Conservation (phyloP, 2,888 invertebrate species). For the Mycogona germanica region DNA sequence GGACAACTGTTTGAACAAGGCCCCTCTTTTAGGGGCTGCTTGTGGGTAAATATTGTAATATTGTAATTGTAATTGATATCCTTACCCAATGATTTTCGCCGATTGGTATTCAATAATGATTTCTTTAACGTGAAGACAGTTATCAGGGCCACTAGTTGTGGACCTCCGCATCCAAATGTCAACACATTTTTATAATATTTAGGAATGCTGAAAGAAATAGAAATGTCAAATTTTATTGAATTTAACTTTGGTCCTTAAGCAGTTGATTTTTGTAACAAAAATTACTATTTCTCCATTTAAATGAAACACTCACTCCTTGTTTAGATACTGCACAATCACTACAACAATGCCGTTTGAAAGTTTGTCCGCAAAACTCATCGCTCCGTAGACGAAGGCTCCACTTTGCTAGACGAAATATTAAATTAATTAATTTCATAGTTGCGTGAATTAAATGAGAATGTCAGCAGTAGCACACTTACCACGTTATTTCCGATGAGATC, state of each 20-base stretch:
- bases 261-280: no score
- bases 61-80: no score
- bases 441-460: background rate
- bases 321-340: slow-evolving; percentile 35
- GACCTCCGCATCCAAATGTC: slow-evolving; percentile 52
- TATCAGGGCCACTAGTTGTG: slow-evolving; percentile 42
- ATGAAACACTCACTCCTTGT: slow-evolving; percentile 15
- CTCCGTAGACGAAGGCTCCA: slow-evolving; percentile 42
- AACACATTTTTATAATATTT: slow-evolving; percentile 57
- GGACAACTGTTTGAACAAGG: no score
- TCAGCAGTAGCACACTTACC: no score
- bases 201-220: slow-evolving; percentile 42
- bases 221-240: background rate
- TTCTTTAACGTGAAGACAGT: slow-evolving; percentile 13
- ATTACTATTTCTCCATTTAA: background rate
- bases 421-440: background rate
- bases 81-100: background rate
- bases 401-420: slow-evolving; percentile 30
- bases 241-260: no score
- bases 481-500: slow-evolving; percentile 77
- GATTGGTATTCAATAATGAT: background rate
- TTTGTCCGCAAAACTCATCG: slow-evolving; percentile 43
- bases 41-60: no score
- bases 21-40: no score
- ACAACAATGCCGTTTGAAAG: slow-evolving; percentile 40